These are phyloP conservation scores for Conus betulinus DNA, from an alignment of 1,140 invertebrate species.

Conservation along the genomic window DNA sequence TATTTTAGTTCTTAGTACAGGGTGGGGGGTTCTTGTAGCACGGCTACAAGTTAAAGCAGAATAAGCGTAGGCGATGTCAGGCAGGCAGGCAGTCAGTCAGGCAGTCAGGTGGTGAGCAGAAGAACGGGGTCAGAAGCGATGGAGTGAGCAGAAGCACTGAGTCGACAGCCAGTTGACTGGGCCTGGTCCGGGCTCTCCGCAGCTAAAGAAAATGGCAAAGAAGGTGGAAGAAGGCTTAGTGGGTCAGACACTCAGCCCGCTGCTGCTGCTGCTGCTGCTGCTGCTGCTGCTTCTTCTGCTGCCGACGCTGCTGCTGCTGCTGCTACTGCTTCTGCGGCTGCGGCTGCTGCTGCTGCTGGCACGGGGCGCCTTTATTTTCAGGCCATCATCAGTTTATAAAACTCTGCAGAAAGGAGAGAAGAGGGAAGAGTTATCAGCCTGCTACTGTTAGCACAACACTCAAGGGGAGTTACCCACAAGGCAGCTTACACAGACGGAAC, in stretches of 20 bases:
- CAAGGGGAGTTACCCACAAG: neutral
- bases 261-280: neutral
- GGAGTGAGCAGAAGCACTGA: neutral
- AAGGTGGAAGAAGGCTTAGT: neutral
- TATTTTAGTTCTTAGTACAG: neutral
- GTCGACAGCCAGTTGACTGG: neutral
- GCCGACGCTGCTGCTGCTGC: neutral
- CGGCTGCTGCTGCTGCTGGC: neutral
- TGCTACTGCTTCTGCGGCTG: neutral
- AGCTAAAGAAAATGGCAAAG: conserved; percentile 1
- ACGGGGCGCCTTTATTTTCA: conserved; percentile 32
- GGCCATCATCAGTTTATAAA: conserved; percentile 65
- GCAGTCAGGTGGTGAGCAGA: neutral
- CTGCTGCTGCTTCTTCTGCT: neutral
- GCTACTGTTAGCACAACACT: neutral
- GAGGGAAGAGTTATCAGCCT: conserved; percentile 40
- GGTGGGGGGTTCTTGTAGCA: neutral
- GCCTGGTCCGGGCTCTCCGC: neutral
- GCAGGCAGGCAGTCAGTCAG: conserved; percentile 9
- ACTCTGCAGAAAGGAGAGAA: conserved; percentile 62
- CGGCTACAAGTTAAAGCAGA: neutral
- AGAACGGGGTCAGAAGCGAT: neutral
- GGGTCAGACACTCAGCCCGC: neutral
- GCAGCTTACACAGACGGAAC: neutral
- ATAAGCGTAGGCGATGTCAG: conserved; percentile 5